Evolutionary conservation across 2,888 invertebrate species (phyloP), one percentile per base, ranked within the genome.

Genomic region (Oligia latruncula): DNA sequence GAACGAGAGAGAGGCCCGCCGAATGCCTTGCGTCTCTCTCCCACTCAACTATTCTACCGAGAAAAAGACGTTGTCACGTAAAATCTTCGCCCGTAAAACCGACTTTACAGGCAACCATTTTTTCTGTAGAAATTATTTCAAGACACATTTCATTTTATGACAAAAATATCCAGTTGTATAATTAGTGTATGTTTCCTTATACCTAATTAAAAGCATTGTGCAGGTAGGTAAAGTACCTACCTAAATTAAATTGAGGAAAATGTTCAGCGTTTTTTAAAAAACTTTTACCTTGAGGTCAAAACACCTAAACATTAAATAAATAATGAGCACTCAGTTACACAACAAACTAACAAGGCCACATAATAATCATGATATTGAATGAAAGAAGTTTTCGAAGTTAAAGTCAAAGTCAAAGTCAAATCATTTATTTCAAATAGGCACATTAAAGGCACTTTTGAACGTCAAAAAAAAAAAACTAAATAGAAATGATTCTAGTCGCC

Each of bases 351-450:
- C 35, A 72, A 73, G n/a, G 52, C 64, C 11, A 35, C 6, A 20
- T 13, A 67, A 43, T 29, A 29, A 29, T 29, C 29, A 29, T 29
- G 29, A 29, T 43, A 73, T 15, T 29, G 4, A 73, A 64, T 55
- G 15, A 55, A 60, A 71, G 9, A 74, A 71, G 66, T 71, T 79
- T 40, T 64, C 60, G 13, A 72, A 77, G n/a, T 55, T 6, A n/a
- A n/a, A n/a, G n/a, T n/a, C n/a, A n/a, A n/a, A n/a, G n/a, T n/a
- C n/a, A n/a, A n/a, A n/a, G n/a, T n/a, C n/a, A n/a, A n/a, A n/a
- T n/a, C n/a, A n/a, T n/a, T n/a, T n/a, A n/a, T n/a, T n/a, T n/a
- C n/a, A n/a, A n/a, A n/a, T n/a, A n/a, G n/a, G n/a, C n/a, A n/a
- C n/a, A n/a, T n/a, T n/a, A n/a, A n/a, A n/a, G n/a, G n/a, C n/a